These are phyloP conservation scores for Strix uralensis DNA, from an alignment of 2,113 vertebrate genomes.

Conservation along the genomic window DNA sequence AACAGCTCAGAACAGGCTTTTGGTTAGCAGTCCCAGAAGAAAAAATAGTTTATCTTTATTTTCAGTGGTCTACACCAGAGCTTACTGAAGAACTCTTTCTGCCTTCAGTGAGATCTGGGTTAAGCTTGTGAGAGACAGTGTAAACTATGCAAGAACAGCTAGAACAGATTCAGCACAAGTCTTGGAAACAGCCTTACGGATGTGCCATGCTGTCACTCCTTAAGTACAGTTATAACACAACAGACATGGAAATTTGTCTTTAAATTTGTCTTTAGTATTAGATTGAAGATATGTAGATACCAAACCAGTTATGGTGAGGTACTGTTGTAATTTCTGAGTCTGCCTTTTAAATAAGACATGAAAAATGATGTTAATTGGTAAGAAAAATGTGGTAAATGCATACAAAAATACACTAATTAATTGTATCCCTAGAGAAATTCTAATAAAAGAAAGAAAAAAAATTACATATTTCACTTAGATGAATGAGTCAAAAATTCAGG, in stretches of 20 bases:
- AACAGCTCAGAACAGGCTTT: neutral
- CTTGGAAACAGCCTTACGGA: neutral
- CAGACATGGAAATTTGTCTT: neutral
- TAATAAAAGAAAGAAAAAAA: neutral
- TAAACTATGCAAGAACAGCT: neutral
- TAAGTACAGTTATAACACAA: neutral
- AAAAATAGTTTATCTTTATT: neutral
- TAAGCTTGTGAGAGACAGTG: neutral
- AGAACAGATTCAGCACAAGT: neutral
- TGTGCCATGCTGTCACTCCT: neutral
- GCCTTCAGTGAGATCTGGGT: neutral
- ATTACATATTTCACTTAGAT: neutral
- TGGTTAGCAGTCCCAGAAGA: neutral
- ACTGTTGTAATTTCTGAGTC: neutral
- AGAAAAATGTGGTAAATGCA: neutral
- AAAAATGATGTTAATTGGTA: neutral
- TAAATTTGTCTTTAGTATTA: neutral
- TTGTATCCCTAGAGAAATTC: neutral
- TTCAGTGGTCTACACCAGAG: neutral
- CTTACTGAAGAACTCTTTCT: neutral
- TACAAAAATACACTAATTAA: neutral
- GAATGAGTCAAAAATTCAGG: neutral
- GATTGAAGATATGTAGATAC: neutral
- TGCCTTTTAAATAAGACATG: neutral
- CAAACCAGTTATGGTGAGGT: neutral